Conservation (phyloP, 2,888 invertebrate species). For the Branchipolynoe longqiensis region DNA sequence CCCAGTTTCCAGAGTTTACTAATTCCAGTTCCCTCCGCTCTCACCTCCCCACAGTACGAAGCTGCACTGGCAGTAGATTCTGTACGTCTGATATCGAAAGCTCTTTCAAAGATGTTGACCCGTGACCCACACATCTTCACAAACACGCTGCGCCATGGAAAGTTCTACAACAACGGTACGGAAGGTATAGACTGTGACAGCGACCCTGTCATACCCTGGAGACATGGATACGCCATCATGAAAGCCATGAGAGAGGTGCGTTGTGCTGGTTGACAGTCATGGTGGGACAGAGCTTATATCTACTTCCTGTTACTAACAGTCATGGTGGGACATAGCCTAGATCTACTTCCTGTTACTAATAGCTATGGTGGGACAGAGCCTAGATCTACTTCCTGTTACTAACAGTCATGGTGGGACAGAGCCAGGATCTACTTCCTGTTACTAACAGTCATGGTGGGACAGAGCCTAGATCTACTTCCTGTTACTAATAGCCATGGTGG, state of each 20-base stretch:
- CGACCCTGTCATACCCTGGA: conserved; percentile 68
- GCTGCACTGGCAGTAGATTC: conserved; percentile 71
- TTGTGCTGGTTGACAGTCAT: too few species aligned
- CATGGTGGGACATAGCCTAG: too few species aligned
- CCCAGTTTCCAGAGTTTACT: not conserved
- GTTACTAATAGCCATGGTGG: too few species aligned
- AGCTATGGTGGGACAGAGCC: too few species aligned
- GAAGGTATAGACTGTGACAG: conserved; percentile 84
- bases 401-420: too few species aligned
- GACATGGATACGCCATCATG: conserved; percentile 67
- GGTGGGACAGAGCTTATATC: too few species aligned
- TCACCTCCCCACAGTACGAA: conserved; percentile 69
- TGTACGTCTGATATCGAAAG: conserved; percentile 68
- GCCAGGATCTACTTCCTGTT: too few species aligned
- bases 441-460: too few species aligned
- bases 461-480: too few species aligned
- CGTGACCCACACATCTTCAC: conserved; percentile 63
- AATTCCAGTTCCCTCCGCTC: not conserved
- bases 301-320: too few species aligned
- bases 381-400: too few species aligned
- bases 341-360: too few species aligned
- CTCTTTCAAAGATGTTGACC: conserved; percentile 65
- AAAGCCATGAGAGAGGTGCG: conserved; percentile 69
- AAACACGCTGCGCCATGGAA: conserved; percentile 46
- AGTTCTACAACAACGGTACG: conserved; percentile 86